These are phyloP conservation scores for Hetaerina titia DNA, from an alignment of 2,888 invertebrate genomes.

Conservation along the genomic window DNA sequence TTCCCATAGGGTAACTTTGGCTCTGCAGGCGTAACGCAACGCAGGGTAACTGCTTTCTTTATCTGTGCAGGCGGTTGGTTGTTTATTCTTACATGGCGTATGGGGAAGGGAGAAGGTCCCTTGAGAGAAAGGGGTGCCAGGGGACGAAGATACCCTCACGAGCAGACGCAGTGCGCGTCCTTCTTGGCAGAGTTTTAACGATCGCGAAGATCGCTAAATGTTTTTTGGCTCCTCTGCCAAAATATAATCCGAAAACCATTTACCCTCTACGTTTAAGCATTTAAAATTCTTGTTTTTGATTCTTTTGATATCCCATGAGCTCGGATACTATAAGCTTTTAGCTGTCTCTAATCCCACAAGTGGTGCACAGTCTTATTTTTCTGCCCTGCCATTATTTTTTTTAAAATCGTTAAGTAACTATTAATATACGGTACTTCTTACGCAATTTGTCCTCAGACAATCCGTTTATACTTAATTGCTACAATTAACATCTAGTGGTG, in stretches of 20 bases:
- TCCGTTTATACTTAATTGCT: too few relatives aligned
- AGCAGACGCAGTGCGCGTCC: not conserved
- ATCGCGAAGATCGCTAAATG: slow-evolving; percentile 17
- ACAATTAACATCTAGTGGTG: too few relatives aligned
- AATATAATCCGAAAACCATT: slow-evolving; percentile 34
- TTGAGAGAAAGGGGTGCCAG: not conserved
- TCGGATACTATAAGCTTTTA: not conserved
- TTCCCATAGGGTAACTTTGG: not conserved
- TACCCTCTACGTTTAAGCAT: slow-evolving; percentile 21
- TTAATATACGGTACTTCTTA: too few relatives aligned
- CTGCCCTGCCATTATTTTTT: too few relatives aligned
- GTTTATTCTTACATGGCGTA: not conserved
- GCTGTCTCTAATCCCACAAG: not conserved
- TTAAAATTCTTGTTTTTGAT: slow-evolving; percentile 38
- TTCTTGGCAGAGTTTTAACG: slow-evolving; percentile 34
- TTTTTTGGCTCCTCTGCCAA: slow-evolving; percentile 20
- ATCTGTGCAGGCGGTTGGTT: not conserved
- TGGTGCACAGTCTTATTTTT: not conserved
- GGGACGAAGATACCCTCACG: not conserved
- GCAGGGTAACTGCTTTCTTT: too few relatives aligned
- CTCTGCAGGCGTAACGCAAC: too few relatives aligned
- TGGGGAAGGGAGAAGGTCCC: not conserved
- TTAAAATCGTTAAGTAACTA: too few relatives aligned
- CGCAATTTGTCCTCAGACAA: too few relatives aligned
- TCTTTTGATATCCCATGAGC: not conserved